A percentile compares a stretch with the other conserved stretches of the same genome.
Evolutionary conservation across 2,888 invertebrate genomes (phyloP).

Genomic region (Nomada lathburiana): DNA sequence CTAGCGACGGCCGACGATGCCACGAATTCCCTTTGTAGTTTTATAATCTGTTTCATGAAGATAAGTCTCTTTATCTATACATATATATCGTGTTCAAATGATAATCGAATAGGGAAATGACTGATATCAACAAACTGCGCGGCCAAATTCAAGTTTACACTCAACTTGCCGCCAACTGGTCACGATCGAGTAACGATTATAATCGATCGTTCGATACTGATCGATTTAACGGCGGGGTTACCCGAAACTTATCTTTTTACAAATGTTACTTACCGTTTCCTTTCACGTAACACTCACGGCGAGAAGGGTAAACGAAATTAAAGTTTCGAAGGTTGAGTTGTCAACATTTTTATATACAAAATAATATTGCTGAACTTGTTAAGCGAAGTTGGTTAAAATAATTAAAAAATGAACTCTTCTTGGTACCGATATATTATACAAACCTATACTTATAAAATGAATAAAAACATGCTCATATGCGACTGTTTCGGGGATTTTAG

Average conservation of each 20-base stretch:
- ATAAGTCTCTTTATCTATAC: constrained; percentile 11
- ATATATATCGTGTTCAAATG: constrained; percentile 3
- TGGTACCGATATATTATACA: constrained; percentile 9
- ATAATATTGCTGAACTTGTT: neutral
- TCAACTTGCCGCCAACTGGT: constrained; percentile 8
- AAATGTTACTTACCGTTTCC: constrained; percentile 12
- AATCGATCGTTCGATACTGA: neutral
- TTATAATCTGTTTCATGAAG: neutral
- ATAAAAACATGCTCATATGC: constrained; percentile 7
- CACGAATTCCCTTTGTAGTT: neutral
- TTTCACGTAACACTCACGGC: neutral
- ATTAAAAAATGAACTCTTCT: constrained; percentile 14
- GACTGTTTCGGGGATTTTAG: constrained; percentile 8
- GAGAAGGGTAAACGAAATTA: constrained; percentile 3
- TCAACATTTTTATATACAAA: constrained; percentile 22
- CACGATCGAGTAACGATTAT: neutral
- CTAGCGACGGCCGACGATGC: neutral
- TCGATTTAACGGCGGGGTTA: neutral
- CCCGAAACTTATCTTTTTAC: neutral
- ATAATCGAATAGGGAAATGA: constrained; percentile 9
- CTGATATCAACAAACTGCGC: neutral
- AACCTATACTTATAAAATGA: neutral
- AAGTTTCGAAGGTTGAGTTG: constrained; percentile 7
- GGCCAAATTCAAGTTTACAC: too few species aligned
- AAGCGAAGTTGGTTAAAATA: constrained; percentile 17